phyloP scores from a whole-genome alignment of 2,888 invertebrate species.

The Pristionchus arcanus region DNA sequence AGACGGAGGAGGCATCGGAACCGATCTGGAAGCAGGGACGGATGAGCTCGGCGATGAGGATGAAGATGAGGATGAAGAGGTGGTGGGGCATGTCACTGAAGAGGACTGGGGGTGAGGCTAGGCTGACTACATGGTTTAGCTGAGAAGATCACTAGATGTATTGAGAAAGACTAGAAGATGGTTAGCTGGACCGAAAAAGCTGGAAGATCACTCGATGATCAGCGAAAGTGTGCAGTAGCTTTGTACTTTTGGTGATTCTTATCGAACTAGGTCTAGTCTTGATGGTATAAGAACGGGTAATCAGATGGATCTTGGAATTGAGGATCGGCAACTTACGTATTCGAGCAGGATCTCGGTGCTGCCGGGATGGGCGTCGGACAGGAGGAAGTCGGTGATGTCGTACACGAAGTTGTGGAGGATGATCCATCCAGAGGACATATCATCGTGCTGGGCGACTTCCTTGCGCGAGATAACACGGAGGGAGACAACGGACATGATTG shows the following conservation, averaged over 20 bases:
- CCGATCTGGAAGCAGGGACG: conserved; percentile 22
- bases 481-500: conserved; percentile 17
- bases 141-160: not conserved
- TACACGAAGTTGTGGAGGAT: conserved; percentile 67
- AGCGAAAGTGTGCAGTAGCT: too few relatives aligned
- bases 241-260: too few relatives aligned
- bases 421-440: conserved; percentile 61
- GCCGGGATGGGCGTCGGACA: conserved; percentile 67
- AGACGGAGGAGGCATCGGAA: conserved; percentile 51
- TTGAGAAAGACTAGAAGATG: too few relatives aligned
- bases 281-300: too few relatives aligned
- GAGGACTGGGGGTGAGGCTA: not conserved
- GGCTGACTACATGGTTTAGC: not conserved
- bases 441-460: conserved; percentile 66
- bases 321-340: conserved; percentile 63
- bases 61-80: not conserved
- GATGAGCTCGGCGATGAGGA: not conserved
- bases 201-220: too few relatives aligned
- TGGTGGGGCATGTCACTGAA: conserved; percentile 8
- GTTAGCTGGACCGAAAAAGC: too few relatives aligned
- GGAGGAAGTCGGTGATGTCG: conserved; percentile 69
- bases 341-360: conserved; percentile 70
- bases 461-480: conserved; percentile 60
- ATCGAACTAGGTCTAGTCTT: too few relatives aligned
- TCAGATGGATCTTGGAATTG: not conserved